Percentiles rank a stretch among this genome's conserved stretches.
Conservation (phyloP, 2,113 vertebrate species). For the Ciconia stormi region DNA sequence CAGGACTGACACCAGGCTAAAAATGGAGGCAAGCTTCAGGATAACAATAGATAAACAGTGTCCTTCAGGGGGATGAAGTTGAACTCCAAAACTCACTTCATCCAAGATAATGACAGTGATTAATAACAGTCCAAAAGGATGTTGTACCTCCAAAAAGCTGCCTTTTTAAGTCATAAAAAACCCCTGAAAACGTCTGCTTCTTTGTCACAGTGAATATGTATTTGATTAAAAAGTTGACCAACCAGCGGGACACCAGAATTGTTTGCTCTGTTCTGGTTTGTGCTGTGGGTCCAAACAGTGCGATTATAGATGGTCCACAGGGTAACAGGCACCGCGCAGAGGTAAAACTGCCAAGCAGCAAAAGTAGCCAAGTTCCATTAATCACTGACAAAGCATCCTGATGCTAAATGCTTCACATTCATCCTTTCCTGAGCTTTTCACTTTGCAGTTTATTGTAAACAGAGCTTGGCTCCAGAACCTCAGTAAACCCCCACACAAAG, state of each 20-base stretch:
- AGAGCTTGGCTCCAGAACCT: constrained; percentile 11
- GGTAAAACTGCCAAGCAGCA: constrained; percentile 23
- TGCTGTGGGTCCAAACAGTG: neutral
- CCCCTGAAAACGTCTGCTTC: neutral
- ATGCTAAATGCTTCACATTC: constrained; percentile 2
- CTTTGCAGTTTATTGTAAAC: constrained; percentile 30
- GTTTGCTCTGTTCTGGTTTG: neutral
- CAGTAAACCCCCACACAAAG: neutral
- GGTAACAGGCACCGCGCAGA: rapidly evolving
- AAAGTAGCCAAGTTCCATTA: constrained; percentile 27
- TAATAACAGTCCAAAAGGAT: neutral
- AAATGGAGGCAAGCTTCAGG: neutral
- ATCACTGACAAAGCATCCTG: constrained; percentile 30
- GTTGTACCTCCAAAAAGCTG: neutral
- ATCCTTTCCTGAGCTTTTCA: neutral
- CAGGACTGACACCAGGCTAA: neutral
- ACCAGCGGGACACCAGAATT: neutral
- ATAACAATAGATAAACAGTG: neutral
- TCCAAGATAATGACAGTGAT: neutral
- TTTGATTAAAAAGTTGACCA: neutral
- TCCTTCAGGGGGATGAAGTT: neutral
- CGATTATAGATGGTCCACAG: neutral
- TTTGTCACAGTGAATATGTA: neutral
- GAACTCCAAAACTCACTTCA: neutral
- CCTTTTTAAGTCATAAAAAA: neutral